Percentiles rank a stretch among this genome's conserved stretches.
Conservation (phyloP, 2,113 vertebrate species). For the Pavo muticus region DNA sequence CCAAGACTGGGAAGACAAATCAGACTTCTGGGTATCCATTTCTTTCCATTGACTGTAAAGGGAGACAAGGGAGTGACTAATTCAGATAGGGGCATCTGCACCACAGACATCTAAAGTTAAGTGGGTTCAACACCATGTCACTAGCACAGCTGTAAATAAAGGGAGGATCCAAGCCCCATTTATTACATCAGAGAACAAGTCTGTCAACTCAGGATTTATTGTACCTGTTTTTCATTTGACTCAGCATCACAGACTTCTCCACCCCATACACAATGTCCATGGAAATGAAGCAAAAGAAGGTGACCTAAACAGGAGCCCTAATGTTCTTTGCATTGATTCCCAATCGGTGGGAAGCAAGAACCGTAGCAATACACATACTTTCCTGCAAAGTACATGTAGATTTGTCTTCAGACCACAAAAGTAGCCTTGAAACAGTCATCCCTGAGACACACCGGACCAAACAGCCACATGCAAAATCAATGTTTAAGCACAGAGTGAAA, state of each 20-base stretch:
- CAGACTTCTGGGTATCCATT: not conserved
- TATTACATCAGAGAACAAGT: not conserved
- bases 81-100: not conserved
- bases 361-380: not conserved
- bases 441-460: not conserved
- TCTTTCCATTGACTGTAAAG: not conserved
- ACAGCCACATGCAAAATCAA: not conserved
- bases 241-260: not conserved
- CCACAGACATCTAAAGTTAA: not conserved
- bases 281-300: not conserved
- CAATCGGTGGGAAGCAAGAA: not conserved
- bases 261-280: not conserved
- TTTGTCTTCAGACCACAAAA: not conserved
- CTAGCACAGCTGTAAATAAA: not conserved
- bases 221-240: not conserved
- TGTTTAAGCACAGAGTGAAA: not conserved
- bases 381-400: not conserved
- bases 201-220: not conserved
- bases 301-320: accelerated
- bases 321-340: not conserved
- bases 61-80: not conserved
- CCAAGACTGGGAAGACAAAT: not conserved
- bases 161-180: not conserved
- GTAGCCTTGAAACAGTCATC: not conserved
- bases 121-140: not conserved